phyloP scores from a whole-genome alignment of 1,140 invertebrate genomes.

The Amphibalanus amphitrite region DNA sequence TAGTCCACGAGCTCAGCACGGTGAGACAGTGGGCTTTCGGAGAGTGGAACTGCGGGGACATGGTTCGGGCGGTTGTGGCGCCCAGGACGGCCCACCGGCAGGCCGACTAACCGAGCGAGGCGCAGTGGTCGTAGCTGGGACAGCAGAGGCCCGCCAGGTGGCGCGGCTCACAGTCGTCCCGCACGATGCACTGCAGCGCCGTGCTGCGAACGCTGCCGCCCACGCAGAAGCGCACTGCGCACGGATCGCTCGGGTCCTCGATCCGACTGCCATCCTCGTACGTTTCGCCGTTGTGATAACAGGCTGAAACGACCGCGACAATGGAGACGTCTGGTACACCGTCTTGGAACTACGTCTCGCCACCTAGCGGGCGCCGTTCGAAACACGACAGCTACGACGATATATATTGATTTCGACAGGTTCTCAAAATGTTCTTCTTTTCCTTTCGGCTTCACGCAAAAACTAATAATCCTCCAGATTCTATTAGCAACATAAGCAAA shows the following conservation, averaged over 20 bases:
- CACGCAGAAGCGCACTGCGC: neutral
- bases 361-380: no score
- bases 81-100: no score
- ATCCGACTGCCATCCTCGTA: neutral
- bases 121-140: neutral
- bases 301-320: neutral
- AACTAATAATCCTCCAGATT: no score
- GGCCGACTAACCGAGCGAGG: neutral
- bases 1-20: no score
- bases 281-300: neutral
- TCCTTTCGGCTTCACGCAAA: no score
- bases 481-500: no score
- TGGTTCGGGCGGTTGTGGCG: no score
- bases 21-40: no score
- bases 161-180: neutral
- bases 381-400: no score
- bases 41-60: no score
- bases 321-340: neutral
- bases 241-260: neutral
- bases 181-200: neutral
- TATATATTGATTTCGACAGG: no score
- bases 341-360: neutral
- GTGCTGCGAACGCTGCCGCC: neutral
- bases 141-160: neutral
- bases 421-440: no score